Base-by-base conservation (phyloP, 2,797 vertebrate genomes). In the Sylvilagus floridanus region DNA sequence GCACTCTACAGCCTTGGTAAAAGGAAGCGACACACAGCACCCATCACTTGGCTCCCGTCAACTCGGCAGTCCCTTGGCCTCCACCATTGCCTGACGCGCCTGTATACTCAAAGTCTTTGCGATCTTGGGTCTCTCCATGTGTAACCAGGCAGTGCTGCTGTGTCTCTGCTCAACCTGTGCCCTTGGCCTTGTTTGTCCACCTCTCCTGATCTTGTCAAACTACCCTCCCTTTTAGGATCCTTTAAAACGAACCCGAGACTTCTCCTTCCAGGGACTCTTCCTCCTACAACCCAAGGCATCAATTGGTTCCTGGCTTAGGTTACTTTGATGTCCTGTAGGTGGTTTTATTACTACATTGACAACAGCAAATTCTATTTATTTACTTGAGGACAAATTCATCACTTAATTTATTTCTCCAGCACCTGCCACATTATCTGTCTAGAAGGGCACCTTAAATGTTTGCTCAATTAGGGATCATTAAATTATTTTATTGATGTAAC, bases 361-460 rank as follows among this genome's bases (percentile, higher is more conserved):
- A 78, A 54, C 5, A 52, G 63, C 83, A 79, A 79, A 16, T 86
- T 42, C 50, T 87, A 92, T 90, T 94, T 71, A 93, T 26, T 84
- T 57, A 22, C n/a, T 84, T 84, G 6, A 24, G 24, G 69, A 84
- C 77, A 76, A 69, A 84, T 69, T 84, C 4, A 50, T 76, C 5
- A 72, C 37, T 75, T 63, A 69, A n/a, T 24, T 89, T 88, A 24
- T 76, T 95, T 92, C 42, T 78, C 42, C 0, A 54, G 65, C 5
- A 88, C 22, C 66, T 66, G 47, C 47, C 26, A 71, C 19, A 63
- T 79, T 63, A 47, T 57, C 47, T 88, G 8, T 19, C 9, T 77
- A 71, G 72, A 94, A 77, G 22, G 47, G 62, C 84, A 32, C 66
- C 66, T 76, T 66, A 68, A 52, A 22, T 88, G 9, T 60, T 30